These are phyloP conservation scores for Neoniphon sammara DNA, from an alignment of 2,797 vertebrate species.

Conservation along the genomic window DNA sequence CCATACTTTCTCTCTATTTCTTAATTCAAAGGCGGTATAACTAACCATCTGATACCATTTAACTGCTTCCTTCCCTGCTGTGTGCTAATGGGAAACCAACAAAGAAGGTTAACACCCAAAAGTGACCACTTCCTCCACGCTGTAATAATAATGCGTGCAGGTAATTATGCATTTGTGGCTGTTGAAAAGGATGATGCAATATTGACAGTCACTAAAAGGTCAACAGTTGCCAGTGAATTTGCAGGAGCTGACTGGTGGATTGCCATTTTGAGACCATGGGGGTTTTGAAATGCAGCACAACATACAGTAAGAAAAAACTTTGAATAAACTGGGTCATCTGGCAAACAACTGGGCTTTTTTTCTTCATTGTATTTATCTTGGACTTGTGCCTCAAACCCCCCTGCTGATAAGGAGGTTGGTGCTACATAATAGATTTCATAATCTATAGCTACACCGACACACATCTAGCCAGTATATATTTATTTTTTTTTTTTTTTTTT, in stretches of 20 bases:
- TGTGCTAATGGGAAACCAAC: slow-evolving; percentile 54
- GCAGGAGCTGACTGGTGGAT: background rate
- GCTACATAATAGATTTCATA: background rate
- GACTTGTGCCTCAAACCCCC: background rate
- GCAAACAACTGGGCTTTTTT: background rate
- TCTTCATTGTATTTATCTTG: background rate
- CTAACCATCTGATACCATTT: slow-evolving; percentile 53
- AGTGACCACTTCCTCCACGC: slow-evolving; percentile 24
- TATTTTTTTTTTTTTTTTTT: background rate
- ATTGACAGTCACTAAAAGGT: background rate
- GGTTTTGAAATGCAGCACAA: background rate
- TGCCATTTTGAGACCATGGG: background rate
- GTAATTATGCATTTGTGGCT: slow-evolving; percentile 21
- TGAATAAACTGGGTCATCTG: background rate
- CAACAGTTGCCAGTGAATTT: background rate
- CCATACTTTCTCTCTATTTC: slow-evolving; percentile 71
- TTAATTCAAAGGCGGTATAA: slow-evolving; percentile 66
- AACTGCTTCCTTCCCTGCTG: slow-evolving; percentile 65
- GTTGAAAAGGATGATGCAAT: slow-evolving; percentile 5
- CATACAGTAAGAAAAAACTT: background rate
- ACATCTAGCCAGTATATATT: background rate
- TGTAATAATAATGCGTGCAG: slow-evolving; percentile 45
- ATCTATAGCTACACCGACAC: background rate
- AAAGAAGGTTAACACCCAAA: slow-evolving; percentile 66
- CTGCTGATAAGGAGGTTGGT: background rate